phyloP scores from a whole-genome alignment of 2,888 invertebrate species.

The Latheticus oryzae region DNA sequence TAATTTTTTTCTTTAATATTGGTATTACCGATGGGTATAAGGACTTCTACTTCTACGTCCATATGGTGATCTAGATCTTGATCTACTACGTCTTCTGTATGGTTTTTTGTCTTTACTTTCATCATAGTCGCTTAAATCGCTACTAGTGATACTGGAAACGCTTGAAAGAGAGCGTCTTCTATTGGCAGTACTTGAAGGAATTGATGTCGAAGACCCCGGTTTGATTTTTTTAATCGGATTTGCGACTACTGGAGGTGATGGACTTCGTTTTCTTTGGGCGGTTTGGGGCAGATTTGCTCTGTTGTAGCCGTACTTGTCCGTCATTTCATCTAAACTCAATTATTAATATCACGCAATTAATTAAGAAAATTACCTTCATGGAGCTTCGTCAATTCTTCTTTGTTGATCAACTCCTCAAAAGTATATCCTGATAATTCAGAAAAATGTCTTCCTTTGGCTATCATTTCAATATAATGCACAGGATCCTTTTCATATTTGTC shows the following conservation, averaged over 20 bases:
- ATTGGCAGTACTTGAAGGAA: slow-evolving; percentile 50
- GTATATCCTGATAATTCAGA: slow-evolving; percentile 70
- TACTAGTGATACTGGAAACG: slow-evolving; percentile 68
- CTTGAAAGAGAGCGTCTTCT: slow-evolving; percentile 67
- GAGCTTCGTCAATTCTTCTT: slow-evolving; percentile 60
- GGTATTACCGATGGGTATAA: slow-evolving; percentile 40
- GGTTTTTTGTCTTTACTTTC: slow-evolving; percentile 35
- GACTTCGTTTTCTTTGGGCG: slow-evolving; percentile 61
- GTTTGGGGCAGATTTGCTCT: slow-evolving; percentile 27
- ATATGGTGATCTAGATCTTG: slow-evolving; percentile 26
- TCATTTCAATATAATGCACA: slow-evolving; percentile 71
- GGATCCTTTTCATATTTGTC: slow-evolving; percentile 77
- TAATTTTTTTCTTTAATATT: not conserved
- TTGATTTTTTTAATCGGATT: slow-evolving; percentile 62
- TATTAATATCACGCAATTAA: slow-evolving; percentile 7
- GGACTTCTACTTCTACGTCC: slow-evolving; percentile 34
- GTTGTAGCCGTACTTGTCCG: slow-evolving; percentile 19
- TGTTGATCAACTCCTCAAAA: slow-evolving; percentile 68
- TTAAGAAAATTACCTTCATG: slow-evolving; percentile 51
- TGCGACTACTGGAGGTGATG: slow-evolving; percentile 70
- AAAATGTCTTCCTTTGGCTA: slow-evolving; percentile 76
- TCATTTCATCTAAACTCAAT: slow-evolving; percentile 18
- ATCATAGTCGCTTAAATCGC: slow-evolving; percentile 59
- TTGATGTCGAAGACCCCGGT: slow-evolving; percentile 19
- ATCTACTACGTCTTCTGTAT: not conserved